A percentile compares a stretch with the other conserved stretches of the same genome.
Conservation (phyloP, 2,797 vertebrate genomes). For the Phaenicophaeus curvirostris region DNA sequence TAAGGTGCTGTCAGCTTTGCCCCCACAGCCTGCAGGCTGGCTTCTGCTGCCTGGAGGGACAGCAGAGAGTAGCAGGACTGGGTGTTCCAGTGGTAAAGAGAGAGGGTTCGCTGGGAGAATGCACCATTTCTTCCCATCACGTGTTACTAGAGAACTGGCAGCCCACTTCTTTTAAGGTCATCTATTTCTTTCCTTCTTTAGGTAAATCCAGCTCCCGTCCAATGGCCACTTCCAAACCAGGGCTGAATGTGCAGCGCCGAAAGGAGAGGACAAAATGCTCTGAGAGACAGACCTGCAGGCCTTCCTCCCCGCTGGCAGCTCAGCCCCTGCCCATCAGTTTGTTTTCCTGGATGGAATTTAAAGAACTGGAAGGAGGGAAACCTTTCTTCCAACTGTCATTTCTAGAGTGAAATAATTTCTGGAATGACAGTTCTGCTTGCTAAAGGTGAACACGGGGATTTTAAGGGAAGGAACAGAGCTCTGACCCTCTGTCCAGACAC, state of each 20-base stretch:
- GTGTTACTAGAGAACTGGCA: background rate
- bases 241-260: background rate
- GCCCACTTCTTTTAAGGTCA: background rate
- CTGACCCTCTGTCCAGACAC: background rate
- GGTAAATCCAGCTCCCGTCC: background rate
- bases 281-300: background rate
- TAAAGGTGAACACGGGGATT: background rate
- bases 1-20: background rate
- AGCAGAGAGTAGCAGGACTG: background rate
- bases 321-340: background rate
- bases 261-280: background rate
- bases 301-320: background rate
- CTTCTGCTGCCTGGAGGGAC: background rate
- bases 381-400: background rate
- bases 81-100: background rate
- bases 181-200: background rate
- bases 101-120: background rate
- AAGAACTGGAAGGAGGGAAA: background rate
- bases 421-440: background rate
- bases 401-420: background rate
- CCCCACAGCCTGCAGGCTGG: background rate
- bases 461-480: background rate
- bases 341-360: background rate
- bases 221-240: background rate
- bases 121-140: background rate